Evolutionary conservation across 2,888 invertebrate genomes (phyloP).

Genomic region (Listrodromus nycthemerus): DNA sequence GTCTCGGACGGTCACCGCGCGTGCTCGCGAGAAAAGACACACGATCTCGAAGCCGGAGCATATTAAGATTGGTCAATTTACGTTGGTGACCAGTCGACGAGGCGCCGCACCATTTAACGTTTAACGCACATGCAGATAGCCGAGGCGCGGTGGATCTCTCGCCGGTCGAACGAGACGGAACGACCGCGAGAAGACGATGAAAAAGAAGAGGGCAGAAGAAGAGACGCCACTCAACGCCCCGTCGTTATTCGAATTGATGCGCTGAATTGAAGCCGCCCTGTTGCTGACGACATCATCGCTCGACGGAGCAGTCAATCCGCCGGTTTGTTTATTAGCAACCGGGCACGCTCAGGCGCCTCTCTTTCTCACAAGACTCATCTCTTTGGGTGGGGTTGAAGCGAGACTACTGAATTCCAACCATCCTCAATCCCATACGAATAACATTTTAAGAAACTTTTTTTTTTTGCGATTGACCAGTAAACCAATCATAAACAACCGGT

Average conservation of each 20-base stretch:
- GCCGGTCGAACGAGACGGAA: constrained; percentile 11
- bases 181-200: constrained; percentile 47
- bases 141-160: constrained; percentile 57
- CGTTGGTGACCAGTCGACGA: constrained; percentile 79
- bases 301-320: constrained; percentile 75
- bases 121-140: constrained; percentile 74
- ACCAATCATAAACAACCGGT: no score
- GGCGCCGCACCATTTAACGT: constrained; percentile 82
- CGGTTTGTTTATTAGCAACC: constrained; percentile 79
- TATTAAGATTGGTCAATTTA: constrained; percentile 81
- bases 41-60: constrained; percentile 40
- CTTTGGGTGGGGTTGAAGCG: constrained; percentile 30
- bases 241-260: constrained; percentile 81
- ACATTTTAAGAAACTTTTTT: not conserved
- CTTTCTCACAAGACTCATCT: constrained; percentile 43
- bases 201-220: constrained; percentile 59
- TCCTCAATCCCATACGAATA: not conserved
- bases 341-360: constrained; percentile 65
- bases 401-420: constrained; percentile 40
- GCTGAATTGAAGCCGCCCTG: constrained; percentile 77
- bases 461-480: not conserved
- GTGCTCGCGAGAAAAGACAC: constrained; percentile 3
- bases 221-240: constrained; percentile 76
- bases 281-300: constrained; percentile 77
- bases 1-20: not conserved